phyloP scores from a whole-genome alignment of 2,888 invertebrate species.

The Andrena dorsata region DNA sequence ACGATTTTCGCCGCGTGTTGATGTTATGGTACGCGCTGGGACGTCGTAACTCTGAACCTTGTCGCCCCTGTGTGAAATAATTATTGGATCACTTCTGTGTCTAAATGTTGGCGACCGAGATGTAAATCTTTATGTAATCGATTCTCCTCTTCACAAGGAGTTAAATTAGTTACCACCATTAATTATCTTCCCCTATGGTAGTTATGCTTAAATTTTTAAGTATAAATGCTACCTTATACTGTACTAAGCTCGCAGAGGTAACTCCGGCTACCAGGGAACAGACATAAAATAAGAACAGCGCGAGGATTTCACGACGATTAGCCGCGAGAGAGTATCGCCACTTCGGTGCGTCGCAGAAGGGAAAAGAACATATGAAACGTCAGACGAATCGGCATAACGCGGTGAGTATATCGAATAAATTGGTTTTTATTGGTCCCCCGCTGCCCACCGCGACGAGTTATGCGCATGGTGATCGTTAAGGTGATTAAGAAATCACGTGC shows the following conservation, averaged over 20 bases:
- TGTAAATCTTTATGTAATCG: too few relatives aligned
- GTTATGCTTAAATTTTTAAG: neutral
- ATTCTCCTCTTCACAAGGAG: too few relatives aligned
- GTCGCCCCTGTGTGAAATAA: neutral
- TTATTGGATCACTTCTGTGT: too few relatives aligned
- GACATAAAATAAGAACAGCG: neutral
- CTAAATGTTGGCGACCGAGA: too few relatives aligned
- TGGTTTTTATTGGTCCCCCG: constrained; percentile 54
- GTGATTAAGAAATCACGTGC: constrained; percentile 70
- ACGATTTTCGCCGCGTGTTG: neutral
- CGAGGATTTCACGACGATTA: constrained; percentile 1
- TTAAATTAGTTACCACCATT: neutral
- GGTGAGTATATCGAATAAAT: constrained; percentile 51
- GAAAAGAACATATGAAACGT: neutral
- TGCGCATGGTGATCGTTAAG: constrained; percentile 57
- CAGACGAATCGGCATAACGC: constrained; percentile 44
- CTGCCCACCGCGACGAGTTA: constrained; percentile 54
- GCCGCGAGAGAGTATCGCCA: constrained; percentile 5
- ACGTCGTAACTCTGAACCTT: neutral
- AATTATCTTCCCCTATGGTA: neutral
- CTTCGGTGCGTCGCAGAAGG: neutral
- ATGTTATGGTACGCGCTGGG: neutral
- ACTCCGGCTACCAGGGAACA: neutral
- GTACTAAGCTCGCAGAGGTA: neutral
- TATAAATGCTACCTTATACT: neutral